Percentiles rank a stretch among this genome's conserved stretches.
Evolutionary conservation across 2,797 vertebrate genomes (phyloP).

Genomic region (Pteronotus mesoamericanus): DNA sequence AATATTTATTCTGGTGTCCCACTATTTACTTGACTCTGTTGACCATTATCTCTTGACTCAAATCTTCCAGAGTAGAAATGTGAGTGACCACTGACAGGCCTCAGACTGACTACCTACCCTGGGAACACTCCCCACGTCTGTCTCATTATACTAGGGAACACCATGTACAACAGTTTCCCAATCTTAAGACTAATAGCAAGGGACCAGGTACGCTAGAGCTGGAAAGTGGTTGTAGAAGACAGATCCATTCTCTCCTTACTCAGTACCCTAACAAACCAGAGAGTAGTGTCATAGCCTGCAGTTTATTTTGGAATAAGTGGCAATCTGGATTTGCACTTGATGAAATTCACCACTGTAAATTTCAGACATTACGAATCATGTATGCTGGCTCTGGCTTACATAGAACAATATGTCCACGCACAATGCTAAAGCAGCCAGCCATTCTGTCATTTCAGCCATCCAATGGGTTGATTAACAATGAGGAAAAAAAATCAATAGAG

Average conservation of each 20-base stretch:
- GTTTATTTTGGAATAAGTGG: background rate
- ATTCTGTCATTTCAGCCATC: background rate
- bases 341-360: background rate
- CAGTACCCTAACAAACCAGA: background rate
- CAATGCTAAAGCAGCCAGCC: background rate
- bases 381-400: background rate
- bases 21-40: background rate
- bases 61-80: background rate
- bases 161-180: background rate
- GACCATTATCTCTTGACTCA: background rate
- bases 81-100: background rate
- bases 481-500: background rate
- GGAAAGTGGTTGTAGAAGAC: background rate
- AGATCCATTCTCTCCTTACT: background rate
- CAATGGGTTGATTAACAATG: background rate
- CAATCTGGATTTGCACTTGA: background rate
- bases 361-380: background rate
- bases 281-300: background rate
- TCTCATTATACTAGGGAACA: background rate
- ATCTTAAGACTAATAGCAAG: background rate
- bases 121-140: background rate
- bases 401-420: background rate
- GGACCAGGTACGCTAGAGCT: background rate
- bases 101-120: background rate
- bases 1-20: background rate